Conservation (phyloP, 2,113 vertebrate species). For the Cichladusa arquata region DNA sequence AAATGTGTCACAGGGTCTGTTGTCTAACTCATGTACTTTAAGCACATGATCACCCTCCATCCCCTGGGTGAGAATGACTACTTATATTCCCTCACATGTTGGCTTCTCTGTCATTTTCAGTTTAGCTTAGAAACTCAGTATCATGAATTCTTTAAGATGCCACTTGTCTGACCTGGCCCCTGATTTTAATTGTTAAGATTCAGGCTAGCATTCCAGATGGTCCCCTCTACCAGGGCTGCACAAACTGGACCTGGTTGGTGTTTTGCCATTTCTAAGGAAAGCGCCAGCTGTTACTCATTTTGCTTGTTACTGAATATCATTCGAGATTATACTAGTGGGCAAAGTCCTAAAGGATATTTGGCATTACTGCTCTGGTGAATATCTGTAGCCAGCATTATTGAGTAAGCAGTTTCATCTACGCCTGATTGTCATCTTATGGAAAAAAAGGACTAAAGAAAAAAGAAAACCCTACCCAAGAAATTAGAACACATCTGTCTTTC, state of each 20-base stretch:
- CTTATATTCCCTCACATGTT: background rate
- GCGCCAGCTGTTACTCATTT: constrained; percentile 42
- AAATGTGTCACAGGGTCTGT: background rate
- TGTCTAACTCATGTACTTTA: background rate
- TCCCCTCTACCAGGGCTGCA: background rate
- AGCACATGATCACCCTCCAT: background rate
- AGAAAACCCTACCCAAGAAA: background rate
- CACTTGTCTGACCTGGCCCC: constrained; percentile 22
- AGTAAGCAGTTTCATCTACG: constrained; percentile 11
- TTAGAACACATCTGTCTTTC: constrained; percentile 61
- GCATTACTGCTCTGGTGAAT: background rate
- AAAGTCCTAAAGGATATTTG: constrained; percentile 41
- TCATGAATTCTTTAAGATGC: constrained; percentile 50
- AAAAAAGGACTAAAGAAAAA: background rate
- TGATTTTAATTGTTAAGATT: constrained; percentile 49
- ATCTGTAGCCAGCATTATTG: background rate
- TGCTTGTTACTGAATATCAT: background rate
- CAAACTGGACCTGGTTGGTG: background rate
- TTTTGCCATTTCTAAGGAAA: background rate
- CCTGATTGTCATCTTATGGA: background rate
- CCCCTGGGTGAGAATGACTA: background rate
- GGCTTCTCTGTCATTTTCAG: constrained; percentile 38
- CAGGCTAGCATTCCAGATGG: constrained; percentile 41
- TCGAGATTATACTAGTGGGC: background rate
- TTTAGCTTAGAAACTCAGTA: constrained; percentile 30